These are phyloP conservation scores for Oasisia sp. DNA, from an alignment of 2,888 invertebrate genomes.

Conservation along the genomic window DNA sequence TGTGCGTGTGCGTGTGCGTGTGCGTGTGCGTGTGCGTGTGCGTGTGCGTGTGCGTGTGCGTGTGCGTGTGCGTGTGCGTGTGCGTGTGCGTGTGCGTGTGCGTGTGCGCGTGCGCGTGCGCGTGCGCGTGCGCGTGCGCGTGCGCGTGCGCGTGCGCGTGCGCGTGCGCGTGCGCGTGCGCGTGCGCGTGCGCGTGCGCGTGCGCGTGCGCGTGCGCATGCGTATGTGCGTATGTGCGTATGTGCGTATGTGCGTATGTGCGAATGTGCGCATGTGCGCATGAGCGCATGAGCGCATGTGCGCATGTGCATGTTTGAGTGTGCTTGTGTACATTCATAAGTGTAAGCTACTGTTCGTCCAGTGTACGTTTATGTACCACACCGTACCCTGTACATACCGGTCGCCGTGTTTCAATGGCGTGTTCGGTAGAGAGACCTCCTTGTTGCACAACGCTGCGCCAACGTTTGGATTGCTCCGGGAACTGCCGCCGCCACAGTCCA, in stretches of 20 bases:
- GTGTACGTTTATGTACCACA: not conserved
- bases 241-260: too few species aligned
- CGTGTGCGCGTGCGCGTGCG: not conserved
- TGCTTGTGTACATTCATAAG: not conserved
- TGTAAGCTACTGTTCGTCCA: not conserved
- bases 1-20: not conserved
- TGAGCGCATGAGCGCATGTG: too few species aligned
- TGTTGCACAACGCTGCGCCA: not conserved
- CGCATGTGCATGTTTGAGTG: not conserved
- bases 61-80: not conserved
- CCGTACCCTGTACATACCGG: not conserved
- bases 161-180: not conserved
- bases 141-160: not conserved
- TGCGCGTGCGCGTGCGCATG: not conserved
- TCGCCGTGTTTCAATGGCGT: not conserved
- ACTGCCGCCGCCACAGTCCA: not conserved
- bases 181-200: not conserved
- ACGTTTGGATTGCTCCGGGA: not conserved
- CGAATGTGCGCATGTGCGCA: not conserved
- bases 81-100: not conserved
- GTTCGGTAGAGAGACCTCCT: not conserved
- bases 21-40: not conserved
- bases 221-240: not conserved
- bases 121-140: too few species aligned
- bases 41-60: not conserved